Evolutionary conservation across 2,113 vertebrate species (phyloP).

Genomic region (Onychostoma macrolepis): DNA sequence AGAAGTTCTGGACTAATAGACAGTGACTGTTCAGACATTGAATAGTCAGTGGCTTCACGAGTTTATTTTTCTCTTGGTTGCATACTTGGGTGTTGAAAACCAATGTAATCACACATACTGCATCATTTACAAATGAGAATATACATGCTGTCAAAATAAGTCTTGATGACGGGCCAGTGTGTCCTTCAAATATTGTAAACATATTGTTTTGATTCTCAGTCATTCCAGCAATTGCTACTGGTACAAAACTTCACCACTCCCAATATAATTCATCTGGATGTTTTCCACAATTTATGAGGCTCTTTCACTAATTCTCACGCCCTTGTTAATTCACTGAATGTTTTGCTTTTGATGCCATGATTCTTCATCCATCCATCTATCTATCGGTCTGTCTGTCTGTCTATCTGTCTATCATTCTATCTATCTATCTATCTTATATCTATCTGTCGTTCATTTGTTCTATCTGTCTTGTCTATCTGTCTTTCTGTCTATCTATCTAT

Average conservation of each 20-base stretch:
- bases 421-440: no score
- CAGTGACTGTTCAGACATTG: background rate
- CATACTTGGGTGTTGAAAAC: background rate
- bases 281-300: conserved; percentile 55
- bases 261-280: conserved; percentile 35
- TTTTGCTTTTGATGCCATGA: conserved; percentile 44
- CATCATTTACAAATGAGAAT: conserved; percentile 31
- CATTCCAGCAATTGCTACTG: conserved; percentile 57
- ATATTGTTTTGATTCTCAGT: conserved; percentile 61
- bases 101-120: conserved; percentile 14
- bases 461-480: no score
- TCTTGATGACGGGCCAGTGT: conserved; percentile 14
- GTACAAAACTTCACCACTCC: conserved; percentile 35
- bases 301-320: conserved; percentile 56
- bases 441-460: no score
- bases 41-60: background rate
- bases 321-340: conserved; percentile 58
- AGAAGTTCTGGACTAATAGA: conserved; percentile 10
- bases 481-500: no score
- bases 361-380: background rate
- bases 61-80: background rate
- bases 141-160: background rate
- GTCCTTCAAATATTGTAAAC: conserved; percentile 41
- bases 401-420: no score
- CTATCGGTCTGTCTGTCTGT: no score